Percentiles rank a stretch among this genome's conserved stretches.
phyloP scores from a whole-genome alignment of 1,140 invertebrate genomes.

The Drosophila rhopaloa region DNA sequence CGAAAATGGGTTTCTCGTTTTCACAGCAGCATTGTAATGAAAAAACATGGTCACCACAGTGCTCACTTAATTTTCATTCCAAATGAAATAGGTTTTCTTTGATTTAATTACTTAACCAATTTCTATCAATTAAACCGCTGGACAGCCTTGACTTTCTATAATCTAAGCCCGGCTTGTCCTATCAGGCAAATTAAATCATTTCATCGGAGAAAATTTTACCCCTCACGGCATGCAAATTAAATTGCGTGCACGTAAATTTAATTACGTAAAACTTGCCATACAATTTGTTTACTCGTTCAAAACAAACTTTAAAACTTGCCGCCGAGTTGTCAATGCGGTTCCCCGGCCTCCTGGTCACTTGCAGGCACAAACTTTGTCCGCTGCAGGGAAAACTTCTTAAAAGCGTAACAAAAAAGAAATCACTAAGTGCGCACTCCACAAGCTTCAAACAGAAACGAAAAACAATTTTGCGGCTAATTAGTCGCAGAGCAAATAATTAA shows the following conservation, averaged over 20 bases:
- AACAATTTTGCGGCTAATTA: conserved; percentile 74
- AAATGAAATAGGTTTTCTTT: conserved; percentile 7
- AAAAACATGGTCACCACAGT: background rate
- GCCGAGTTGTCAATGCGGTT: conserved; percentile 67
- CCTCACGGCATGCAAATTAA: conserved; percentile 42
- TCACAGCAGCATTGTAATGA: background rate
- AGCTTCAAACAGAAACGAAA: conserved; percentile 12
- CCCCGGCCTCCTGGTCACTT: conserved; percentile 18
- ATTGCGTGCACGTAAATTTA: conserved; percentile 80
- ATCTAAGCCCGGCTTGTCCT: conserved; percentile 20
- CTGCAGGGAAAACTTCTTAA: conserved; percentile 24
- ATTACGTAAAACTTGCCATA: conserved; percentile 73
- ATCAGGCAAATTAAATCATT: conserved; percentile 25
- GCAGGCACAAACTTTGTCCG: conserved; percentile 42
- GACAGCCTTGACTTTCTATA: background rate
- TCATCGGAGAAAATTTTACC: background rate
- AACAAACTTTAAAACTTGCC: conserved; percentile 79
- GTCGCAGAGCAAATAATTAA: conserved; percentile 68
- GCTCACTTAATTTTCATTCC: no score
- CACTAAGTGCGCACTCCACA: conserved; percentile 58
- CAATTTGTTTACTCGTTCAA: conserved; percentile 80
- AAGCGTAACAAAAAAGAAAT: background rate
- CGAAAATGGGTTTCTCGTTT: background rate
- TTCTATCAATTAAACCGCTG: background rate
- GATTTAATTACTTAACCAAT: background rate